Percentiles rank a stretch among this genome's conserved stretches.
Evolutionary conservation across 2,113 vertebrate genomes (phyloP).

Genomic region (Donacobius atricapilla): DNA sequence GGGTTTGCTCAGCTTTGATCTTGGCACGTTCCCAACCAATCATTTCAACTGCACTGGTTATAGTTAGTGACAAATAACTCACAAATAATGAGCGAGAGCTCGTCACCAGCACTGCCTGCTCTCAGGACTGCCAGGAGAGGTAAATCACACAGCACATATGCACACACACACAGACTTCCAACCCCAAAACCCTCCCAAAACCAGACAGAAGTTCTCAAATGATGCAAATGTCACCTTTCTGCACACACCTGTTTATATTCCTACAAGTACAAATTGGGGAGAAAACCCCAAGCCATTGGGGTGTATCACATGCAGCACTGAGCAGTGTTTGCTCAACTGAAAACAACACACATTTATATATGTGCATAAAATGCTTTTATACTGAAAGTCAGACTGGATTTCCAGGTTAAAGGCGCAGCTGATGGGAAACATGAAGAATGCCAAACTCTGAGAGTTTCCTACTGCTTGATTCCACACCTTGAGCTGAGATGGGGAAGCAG

Average conservation of each 20-base stretch:
- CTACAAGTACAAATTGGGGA: not conserved
- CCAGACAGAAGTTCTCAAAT: not conserved
- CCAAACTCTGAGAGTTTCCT: fast-evolving
- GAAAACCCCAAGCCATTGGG: not conserved
- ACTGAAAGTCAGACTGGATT: not conserved
- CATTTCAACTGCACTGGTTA: not conserved
- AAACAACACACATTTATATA: not conserved
- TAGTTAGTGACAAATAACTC: not conserved
- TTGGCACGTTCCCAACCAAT: not conserved
- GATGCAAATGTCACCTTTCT: not conserved
- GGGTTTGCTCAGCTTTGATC: not conserved
- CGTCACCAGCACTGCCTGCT: not conserved
- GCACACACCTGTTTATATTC: not conserved
- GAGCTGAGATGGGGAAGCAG: not conserved
- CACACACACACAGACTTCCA: not conserved
- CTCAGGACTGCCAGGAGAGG: not conserved
- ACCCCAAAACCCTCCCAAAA: not conserved
- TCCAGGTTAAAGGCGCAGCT: not conserved
- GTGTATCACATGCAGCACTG: not conserved
- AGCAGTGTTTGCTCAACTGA: not conserved
- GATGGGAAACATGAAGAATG: not conserved
- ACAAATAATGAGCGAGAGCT: not conserved
- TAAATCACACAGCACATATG: not conserved
- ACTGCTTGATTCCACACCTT: not conserved
- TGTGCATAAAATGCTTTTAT: not conserved